Evolutionary conservation across 2,888 invertebrate genomes (phyloP).

Genomic region (Luperina testacea): DNA sequence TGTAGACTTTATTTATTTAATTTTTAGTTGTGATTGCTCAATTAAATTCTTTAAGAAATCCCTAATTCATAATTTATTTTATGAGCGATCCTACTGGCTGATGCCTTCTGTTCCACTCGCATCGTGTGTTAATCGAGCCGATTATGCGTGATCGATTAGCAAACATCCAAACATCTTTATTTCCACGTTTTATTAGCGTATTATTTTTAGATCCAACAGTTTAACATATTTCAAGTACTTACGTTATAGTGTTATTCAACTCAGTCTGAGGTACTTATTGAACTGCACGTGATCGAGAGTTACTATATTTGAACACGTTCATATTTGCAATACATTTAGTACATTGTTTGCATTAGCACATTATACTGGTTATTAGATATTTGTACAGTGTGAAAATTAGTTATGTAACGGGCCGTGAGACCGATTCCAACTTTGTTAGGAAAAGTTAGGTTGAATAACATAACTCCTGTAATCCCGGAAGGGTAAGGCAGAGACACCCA

Average conservation of each 20-base stretch:
- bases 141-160: neutral
- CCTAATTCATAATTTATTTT: neutral
- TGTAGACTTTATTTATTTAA: neutral
- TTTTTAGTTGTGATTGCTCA: neutral
- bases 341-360: slow-evolving; percentile 28
- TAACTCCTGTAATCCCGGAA: neutral
- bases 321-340: slow-evolving; percentile 34
- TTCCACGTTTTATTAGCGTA: slow-evolving; percentile 5
- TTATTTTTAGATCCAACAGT: slow-evolving; percentile 23
- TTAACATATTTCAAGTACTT: slow-evolving; percentile 1
- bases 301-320: slow-evolving; percentile 22
- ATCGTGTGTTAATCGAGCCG: neutral
- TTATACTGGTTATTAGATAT: neutral
- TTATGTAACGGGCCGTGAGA: neutral
- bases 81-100: neutral
- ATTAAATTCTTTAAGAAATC: neutral
- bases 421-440: neutral
- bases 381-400: neutral
- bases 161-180: neutral
- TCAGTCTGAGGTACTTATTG: slow-evolving; percentile 6
- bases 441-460: neutral
- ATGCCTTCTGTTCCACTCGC: neutral
- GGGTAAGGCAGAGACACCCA: neutral
- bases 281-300: slow-evolving; percentile 25
- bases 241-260: slow-evolving; percentile 38